Evolutionary conservation across 1,140 invertebrate species (phyloP).

Genomic region (Heliconius congener): DNA sequence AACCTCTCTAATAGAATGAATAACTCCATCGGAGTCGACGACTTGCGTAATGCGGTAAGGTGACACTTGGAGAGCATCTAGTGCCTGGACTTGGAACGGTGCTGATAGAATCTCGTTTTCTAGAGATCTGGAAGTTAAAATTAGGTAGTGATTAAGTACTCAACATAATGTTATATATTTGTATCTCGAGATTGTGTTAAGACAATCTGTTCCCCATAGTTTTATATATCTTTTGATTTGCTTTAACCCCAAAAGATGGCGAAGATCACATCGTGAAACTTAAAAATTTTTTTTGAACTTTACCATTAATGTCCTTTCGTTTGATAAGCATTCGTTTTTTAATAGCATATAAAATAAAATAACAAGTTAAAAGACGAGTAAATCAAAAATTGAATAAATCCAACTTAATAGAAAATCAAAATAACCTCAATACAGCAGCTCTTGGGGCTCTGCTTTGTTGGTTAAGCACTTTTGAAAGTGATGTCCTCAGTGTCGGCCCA

Average conservation of each 20-base stretch:
- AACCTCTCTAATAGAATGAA: slow-evolving; percentile 86
- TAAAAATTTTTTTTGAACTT: too few species aligned
- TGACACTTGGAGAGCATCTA: slow-evolving; percentile 85
- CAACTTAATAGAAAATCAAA: too few species aligned
- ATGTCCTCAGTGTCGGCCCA: slow-evolving; percentile 71
- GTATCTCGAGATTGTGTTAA: too few species aligned
- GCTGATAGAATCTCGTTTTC: slow-evolving; percentile 82
- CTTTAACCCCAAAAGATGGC: too few species aligned
- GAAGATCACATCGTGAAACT: too few species aligned
- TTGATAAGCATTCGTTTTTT: too few species aligned
- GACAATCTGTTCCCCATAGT: too few species aligned
- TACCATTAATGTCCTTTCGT: too few species aligned
- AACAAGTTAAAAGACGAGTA: too few species aligned
- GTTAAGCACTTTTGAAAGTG: slow-evolving; percentile 79
- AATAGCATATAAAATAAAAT: too few species aligned
- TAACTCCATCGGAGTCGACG: slow-evolving; percentile 87
- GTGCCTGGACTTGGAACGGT: slow-evolving; percentile 58
- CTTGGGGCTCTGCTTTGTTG: slow-evolving; percentile 81
- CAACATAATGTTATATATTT: background rate
- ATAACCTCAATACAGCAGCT: slow-evolving; percentile 79
- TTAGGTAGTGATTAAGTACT: background rate
- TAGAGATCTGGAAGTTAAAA: slow-evolving; percentile 68
- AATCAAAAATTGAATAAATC: too few species aligned
- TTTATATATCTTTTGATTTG: too few species aligned
- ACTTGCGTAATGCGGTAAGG: slow-evolving; percentile 87